These are phyloP conservation scores for Drosophila busckii DNA, from an alignment of 1,140 invertebrate species.

Conservation along the genomic window DNA sequence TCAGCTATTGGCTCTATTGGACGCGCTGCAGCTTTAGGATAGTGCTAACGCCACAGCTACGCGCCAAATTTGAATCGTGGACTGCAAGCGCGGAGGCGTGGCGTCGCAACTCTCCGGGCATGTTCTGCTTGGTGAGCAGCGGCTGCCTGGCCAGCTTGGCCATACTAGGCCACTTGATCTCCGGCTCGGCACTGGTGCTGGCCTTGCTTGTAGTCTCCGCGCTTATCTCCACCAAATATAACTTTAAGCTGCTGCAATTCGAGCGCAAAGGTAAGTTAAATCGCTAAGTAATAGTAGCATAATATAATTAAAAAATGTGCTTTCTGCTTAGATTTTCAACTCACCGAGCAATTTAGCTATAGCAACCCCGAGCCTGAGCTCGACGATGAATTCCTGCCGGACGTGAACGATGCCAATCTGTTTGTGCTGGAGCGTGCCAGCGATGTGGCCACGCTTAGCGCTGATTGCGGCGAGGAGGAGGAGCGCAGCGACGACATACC, in stretches of 20 bases:
- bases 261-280: constrained; percentile 50
- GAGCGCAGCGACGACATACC: constrained; percentile 75
- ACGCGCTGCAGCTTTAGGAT: constrained; percentile 65
- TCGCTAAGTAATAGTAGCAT: neutral
- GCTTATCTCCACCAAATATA: constrained; percentile 63
- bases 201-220: constrained; percentile 54
- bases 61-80: constrained; percentile 37
- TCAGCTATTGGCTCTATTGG: constrained; percentile 69
- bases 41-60: constrained; percentile 57
- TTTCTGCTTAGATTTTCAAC: constrained; percentile 52
- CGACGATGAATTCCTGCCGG: constrained; percentile 76
- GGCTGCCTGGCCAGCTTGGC: constrained; percentile 54
- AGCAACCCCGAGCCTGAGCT: constrained; percentile 50
- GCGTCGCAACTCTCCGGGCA: constrained; percentile 47
- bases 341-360: constrained; percentile 58
- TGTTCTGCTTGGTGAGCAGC: constrained; percentile 58
- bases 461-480: constrained; percentile 47
- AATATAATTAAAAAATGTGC: neutral
- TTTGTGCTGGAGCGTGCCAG: constrained; percentile 68
- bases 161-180: constrained; percentile 65
- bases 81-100: constrained; percentile 34
- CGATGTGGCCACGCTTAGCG: constrained; percentile 62
- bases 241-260: constrained; percentile 62
- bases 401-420: constrained; percentile 72
- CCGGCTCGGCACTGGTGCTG: constrained; percentile 60